phyloP scores from a whole-genome alignment of 2,797 vertebrate species.

The Anguilla obscura region DNA sequence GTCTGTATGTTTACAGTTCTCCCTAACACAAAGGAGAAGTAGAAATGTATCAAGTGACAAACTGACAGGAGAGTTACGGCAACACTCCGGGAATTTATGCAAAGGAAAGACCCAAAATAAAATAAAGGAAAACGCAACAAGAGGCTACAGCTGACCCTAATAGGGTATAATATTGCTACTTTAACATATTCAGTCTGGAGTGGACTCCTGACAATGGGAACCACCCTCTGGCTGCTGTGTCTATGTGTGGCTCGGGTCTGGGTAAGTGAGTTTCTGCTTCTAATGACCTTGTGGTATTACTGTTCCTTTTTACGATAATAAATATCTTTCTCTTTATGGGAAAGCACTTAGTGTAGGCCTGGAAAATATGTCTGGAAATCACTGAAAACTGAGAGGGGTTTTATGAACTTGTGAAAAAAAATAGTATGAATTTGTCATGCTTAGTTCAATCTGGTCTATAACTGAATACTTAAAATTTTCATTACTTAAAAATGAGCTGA shows the following conservation, averaged over 20 bases:
- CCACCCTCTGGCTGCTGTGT: conserved; percentile 43
- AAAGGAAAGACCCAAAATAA: conserved; percentile 8
- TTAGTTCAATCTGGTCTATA: no score
- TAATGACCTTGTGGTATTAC: not conserved
- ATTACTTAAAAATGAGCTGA: no score
- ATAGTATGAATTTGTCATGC: no score
- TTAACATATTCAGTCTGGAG: conserved; percentile 24
- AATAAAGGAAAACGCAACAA: conserved; percentile 11
- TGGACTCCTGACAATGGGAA: conserved; percentile 40
- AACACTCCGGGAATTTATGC: not conserved
- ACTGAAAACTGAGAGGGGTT: no score
- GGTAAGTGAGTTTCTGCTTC: conserved; percentile 61
- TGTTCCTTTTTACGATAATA: not conserved
- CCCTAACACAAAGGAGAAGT: conserved; percentile 23
- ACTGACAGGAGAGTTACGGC: not conserved
- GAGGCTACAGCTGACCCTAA: not conserved
- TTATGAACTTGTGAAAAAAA: no score
- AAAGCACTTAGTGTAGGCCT: not conserved
- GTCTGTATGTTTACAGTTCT: not conserved
- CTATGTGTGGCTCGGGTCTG: conserved; percentile 50
- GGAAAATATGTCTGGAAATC: no score
- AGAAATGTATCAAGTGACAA: not conserved
- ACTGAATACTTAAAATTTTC: no score
- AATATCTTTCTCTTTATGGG: not conserved
- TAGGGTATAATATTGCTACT: conserved; percentile 34